Percentiles rank a stretch among this genome's conserved stretches.
Evolutionary conservation across 2,113 vertebrate species (phyloP).

Genomic region (Plotosus lineatus): DNA sequence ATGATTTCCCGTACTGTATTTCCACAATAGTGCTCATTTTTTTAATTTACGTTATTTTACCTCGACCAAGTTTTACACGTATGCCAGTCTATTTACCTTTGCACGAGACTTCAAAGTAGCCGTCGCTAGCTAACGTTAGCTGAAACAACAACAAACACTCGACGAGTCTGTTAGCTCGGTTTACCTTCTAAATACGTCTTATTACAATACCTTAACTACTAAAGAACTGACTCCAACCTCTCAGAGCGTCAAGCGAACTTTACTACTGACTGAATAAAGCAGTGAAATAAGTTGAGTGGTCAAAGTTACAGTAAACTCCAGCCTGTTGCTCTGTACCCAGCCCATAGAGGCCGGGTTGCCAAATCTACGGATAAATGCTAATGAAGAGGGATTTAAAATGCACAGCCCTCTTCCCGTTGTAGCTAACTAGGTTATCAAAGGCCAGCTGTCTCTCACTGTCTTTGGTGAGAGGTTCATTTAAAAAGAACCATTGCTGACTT

Average conservation of each 20-base stretch:
- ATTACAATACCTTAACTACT: background rate
- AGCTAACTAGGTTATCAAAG: too few relatives aligned
- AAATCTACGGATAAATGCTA: too few relatives aligned
- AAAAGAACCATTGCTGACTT: too few relatives aligned
- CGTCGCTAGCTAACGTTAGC: constrained; percentile 29
- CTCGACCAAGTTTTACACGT: background rate
- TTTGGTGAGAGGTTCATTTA: too few relatives aligned
- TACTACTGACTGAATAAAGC: background rate
- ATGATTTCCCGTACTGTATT: constrained; percentile 43
- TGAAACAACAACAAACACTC: constrained; percentile 16
- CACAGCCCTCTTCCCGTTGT: too few relatives aligned
- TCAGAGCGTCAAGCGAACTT: too few relatives aligned
- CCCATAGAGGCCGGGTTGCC: constrained; percentile 21
- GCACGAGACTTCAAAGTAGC: background rate
- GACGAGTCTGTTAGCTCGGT: background rate
- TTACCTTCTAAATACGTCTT: background rate
- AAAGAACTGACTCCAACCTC: background rate
- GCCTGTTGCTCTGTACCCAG: constrained; percentile 36
- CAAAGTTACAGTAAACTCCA: constrained; percentile 17
- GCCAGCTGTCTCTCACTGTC: too few relatives aligned
- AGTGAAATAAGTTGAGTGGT: background rate
- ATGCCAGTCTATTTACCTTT: constrained; percentile 28
- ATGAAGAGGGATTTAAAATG: too few relatives aligned
- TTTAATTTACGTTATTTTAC: background rate
- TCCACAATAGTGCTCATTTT: constrained; percentile 19